Base-by-base conservation (phyloP, 2,888 invertebrate genomes). In the Neoaliturus tenellus region DNA sequence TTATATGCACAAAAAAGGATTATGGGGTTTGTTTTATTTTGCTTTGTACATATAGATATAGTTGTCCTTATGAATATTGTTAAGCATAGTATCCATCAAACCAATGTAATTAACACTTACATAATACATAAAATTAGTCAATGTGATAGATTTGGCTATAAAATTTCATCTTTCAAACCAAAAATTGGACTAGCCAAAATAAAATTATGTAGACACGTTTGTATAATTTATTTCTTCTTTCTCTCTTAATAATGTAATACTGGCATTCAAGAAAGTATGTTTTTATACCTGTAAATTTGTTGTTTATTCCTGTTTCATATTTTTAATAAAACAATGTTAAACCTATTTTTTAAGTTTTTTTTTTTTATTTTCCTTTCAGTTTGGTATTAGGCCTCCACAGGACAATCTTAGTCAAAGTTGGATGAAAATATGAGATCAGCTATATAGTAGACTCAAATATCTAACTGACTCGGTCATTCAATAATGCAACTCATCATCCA, bases 291-390 rank as follows among this genome's bases (percentile, higher is more conserved):
- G 69, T 33, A 69, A n/a, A 39, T 69, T 58, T 39, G 39, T 39
- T 69, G 69, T 69, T 69, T 69, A 69, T 33, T 23, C 69, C 39
- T 69, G 69, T 69, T 69, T 35, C 69, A 69, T 69, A 69, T 69
- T 69, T 69, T 69, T 69, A 69, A 69, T 69, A 69, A 33, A 69
- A 69, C 69, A 33, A 69, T 69, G 69, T 69, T 69, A 69, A 69
- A 69, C 69, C n/a, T n/a, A 35, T 20, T 31, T 28, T n/a, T 44
- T 44, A 17, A 44, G 44, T 8, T 44, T 44, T 44, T 44, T 2
- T n/a, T n/a, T n/a, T n/a, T n/a, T n/a, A n/a, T n/a, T n/a, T n/a
- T n/a, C n/a, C n/a, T n/a, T n/a, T n/a, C n/a, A n/a, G n/a, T n/a
- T n/a, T n/a, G n/a, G n/a, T n/a, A n/a, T n/a, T n/a, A n/a, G n/a